Percentiles rank a stretch among this genome's conserved stretches.
Conservation (phyloP, 2,888 invertebrate species). For the Psylliodes chrysocephalus region DNA sequence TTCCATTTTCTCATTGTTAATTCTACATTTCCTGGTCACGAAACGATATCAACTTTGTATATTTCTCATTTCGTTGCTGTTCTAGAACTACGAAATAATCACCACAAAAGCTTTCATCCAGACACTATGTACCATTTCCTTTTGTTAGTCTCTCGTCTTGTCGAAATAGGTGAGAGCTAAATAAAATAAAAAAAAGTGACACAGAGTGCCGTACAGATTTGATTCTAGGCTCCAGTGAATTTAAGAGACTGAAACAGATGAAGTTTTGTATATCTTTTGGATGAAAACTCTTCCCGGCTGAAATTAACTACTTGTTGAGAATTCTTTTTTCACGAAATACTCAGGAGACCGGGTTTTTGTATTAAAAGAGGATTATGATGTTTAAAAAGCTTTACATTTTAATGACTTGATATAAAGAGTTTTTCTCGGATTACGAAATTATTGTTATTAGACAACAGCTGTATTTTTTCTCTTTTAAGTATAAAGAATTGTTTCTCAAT, state of each 20-base stretch:
- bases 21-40: constrained; percentile 4
- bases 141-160: constrained; percentile 17
- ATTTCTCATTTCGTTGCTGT: constrained; percentile 3
- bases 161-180: constrained; percentile 25
- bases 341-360: constrained; percentile 5
- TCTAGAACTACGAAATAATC: constrained; percentile 10
- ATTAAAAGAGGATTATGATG: constrained; percentile 11
- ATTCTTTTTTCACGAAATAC: constrained; percentile 4
- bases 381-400: constrained; percentile 12
- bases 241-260: constrained; percentile 28
- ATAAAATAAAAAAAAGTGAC: constrained; percentile 25
- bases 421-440: background rate
- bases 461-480: no score
- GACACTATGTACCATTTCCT: constrained; percentile 16
- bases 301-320: constrained; percentile 18
- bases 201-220: constrained; percentile 23
- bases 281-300: constrained; percentile 4
- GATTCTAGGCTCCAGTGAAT: constrained; percentile 26
- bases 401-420: background rate
- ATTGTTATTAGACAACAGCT: no score
- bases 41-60: background rate
- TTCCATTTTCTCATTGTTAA: background rate
- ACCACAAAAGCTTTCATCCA: constrained; percentile 5
- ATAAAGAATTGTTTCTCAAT: no score
- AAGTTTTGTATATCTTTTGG: constrained; percentile 25